These are phyloP conservation scores for Electrona antarctica DNA, from an alignment of 2,113 vertebrate genomes.

Conservation along the genomic window DNA sequence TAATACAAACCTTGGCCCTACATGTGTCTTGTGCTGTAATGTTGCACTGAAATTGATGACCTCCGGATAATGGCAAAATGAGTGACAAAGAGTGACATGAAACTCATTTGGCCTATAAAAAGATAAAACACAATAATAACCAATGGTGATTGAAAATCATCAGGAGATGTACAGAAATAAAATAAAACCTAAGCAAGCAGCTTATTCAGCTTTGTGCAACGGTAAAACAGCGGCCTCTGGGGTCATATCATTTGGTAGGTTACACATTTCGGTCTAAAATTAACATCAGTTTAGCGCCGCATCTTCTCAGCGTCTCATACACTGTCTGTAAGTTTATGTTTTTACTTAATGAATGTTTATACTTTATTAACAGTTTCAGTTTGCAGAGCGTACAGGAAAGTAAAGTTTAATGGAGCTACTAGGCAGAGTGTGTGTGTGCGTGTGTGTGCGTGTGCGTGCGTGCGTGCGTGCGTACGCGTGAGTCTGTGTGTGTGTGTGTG, in stretches of 20 bases:
- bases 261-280: not conserved
- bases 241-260: not conserved
- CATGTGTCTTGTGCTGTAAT: not conserved
- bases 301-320: constrained; percentile 9
- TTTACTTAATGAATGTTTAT: constrained; percentile 63
- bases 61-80: no score
- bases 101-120: no score
- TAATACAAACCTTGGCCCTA: no score
- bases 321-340: constrained; percentile 66
- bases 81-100: no score
- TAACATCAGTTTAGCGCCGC: not conserved
- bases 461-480: no score
- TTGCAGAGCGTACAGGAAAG: constrained; percentile 60
- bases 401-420: not conserved
- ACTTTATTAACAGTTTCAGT: constrained; percentile 54
- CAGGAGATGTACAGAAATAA: no score
- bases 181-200: not conserved
- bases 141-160: no score
- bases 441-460: not conserved
- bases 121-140: no score
- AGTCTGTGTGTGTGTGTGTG: constrained; percentile 1
- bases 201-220: no score
- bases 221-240: not conserved
- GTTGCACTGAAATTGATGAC: no score
- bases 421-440: not conserved